Percentiles rank a stretch among this genome's conserved stretches.
These are phyloP conservation scores for Scolopax bukidnonensis DNA, from an alignment of 2,797 vertebrate species.

Conservation along the genomic window DNA sequence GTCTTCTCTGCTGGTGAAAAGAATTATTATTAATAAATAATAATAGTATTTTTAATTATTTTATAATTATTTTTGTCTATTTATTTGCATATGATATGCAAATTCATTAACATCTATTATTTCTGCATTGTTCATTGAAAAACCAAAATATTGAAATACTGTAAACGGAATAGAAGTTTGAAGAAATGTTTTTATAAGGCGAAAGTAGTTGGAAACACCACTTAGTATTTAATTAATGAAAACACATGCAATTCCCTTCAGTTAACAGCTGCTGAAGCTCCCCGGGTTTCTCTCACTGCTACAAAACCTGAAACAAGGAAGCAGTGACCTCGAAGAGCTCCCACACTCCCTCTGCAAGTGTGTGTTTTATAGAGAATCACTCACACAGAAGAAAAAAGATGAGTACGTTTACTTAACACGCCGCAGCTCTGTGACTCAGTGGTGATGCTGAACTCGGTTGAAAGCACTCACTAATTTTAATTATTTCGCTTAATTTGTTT, in stretches of 20 bases:
- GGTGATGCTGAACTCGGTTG: background rate
- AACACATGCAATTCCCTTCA: background rate
- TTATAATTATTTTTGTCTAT: background rate
- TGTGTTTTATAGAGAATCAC: background rate
- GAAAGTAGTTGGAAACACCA: background rate
- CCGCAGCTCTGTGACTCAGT: background rate
- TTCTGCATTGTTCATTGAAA: background rate
- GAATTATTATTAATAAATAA: background rate
- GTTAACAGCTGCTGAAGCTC: background rate
- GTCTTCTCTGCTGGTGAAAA: background rate
- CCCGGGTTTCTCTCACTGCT: background rate
- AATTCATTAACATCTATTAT: background rate
- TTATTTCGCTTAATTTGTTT: background rate
- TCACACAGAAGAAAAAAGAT: background rate
- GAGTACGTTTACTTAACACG: background rate
- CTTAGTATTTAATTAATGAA: background rate
- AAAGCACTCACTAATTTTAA: background rate
- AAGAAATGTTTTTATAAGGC: background rate
- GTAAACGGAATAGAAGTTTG: background rate
- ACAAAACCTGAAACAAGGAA: background rate
- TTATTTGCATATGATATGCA: background rate
- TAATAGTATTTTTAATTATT: background rate
- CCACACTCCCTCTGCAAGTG: no score
- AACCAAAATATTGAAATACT: background rate
- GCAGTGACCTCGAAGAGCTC: background rate